phyloP scores from a whole-genome alignment of 2,113 vertebrate genomes.

The Ahaetulla prasina region DNA sequence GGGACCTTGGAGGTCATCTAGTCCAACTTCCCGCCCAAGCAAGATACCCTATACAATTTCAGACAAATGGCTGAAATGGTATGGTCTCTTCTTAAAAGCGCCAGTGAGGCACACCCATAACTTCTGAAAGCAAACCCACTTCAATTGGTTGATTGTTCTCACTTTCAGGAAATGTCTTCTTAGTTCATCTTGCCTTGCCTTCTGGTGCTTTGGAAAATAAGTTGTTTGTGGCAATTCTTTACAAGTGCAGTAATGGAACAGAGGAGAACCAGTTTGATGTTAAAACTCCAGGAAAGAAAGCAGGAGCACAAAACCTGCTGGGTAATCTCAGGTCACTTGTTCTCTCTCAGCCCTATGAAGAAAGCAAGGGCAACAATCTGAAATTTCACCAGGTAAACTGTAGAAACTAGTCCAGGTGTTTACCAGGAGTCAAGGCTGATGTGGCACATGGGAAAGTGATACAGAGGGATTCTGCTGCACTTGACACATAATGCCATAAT shows the following conservation, averaged over 20 bases:
- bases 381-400: background rate
- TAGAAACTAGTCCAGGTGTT: background rate
- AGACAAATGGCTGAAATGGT: background rate
- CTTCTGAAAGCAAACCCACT: background rate
- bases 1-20: background rate
- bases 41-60: background rate
- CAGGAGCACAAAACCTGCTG: background rate
- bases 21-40: background rate
- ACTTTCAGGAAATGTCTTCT: background rate
- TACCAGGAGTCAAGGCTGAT: background rate
- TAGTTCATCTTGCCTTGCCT: background rate
- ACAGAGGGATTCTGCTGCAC: background rate
- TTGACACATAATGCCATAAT: background rate
- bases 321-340: background rate
- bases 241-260: background rate
- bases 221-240: background rate
- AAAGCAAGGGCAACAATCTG: background rate
- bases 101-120: background rate
- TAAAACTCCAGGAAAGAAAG: background rate
- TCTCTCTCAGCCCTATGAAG: background rate
- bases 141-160: background rate
- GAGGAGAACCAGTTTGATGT: background rate
- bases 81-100: background rate
- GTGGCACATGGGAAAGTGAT: background rate
- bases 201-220: background rate